Conservation (phyloP, 2,113 vertebrate species). For the Tympanuchus pallidicinctus region DNA sequence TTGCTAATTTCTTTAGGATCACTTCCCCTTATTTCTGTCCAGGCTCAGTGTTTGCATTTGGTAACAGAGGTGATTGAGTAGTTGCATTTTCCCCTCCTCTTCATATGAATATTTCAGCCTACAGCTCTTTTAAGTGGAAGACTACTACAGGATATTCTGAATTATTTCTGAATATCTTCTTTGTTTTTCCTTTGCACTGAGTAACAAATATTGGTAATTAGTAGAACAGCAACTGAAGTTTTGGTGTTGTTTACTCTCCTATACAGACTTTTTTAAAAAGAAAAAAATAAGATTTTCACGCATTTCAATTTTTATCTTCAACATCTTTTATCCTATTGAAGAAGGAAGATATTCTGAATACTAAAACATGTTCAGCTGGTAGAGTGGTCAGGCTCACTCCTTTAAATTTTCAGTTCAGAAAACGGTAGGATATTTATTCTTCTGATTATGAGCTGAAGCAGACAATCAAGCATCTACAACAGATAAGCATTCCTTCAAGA, state of each 20-base stretch:
- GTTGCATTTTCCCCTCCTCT: not conserved
- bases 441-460: not conserved
- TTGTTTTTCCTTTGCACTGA: not conserved
- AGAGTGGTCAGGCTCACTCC: not conserved
- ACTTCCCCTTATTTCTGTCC: not conserved
- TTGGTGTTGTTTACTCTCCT: not conserved
- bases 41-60: not conserved
- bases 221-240: not conserved
- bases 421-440: not conserved
- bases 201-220: not conserved
- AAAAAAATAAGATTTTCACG: not conserved
- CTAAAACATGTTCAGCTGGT: not conserved
- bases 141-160: not conserved
- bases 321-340: not conserved
- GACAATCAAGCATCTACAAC: not conserved
- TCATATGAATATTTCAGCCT: not conserved
- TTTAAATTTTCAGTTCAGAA: not conserved
- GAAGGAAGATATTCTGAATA: not conserved
- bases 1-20: not conserved
- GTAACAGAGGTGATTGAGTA: not conserved
- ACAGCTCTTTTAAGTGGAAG: accelerated
- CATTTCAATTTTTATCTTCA: not conserved
- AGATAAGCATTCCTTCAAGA: not conserved
- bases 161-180: not conserved
- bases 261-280: not conserved